Base-by-base conservation (phyloP, 2,888 invertebrate genomes). In the Yponomeuta cagnagella region DNA sequence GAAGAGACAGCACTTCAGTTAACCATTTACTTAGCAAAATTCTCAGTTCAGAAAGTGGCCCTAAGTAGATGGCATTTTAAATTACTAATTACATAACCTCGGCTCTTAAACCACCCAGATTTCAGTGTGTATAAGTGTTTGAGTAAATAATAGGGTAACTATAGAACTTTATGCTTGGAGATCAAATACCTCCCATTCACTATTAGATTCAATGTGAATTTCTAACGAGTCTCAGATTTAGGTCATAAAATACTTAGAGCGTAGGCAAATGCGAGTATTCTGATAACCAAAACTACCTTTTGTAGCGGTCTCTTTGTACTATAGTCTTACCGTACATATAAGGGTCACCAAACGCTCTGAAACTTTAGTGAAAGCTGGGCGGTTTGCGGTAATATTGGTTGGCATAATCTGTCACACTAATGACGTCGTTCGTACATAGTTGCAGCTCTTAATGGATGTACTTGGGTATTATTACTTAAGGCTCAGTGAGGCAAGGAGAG, bases 381-480 rank as follows among this genome's bases (percentile, higher is more conserved):
- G 52, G 15, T 15, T 58, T 58, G 52, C 15, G 52, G 52, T 58
- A 12, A 58, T 58, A 58, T 58, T 58, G 52, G 52, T 58, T 58
- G 52, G 52, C 52, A 58, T 58, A 58, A 58, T 58, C 52, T 58
- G 52, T 58, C 52, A 12, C 52, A 58, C 52, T 58, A 58, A 58
- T 58, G 52, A 58, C 52, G 52, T 58, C 52, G 52, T 15, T 58
- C 15, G 15, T 58, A 58, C 52, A 58, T 58, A 12, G 15, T 12
- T 58, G 52, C 52, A 58, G 52, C 52, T 15, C 52, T 15, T 15
- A 15, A 58, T 58, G 52, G 52, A 43, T 43, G 52, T 15, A 58
- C 52, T 58, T 58, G 52, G 52, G 15, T 15, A 58, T 58, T 58
- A 58, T 58, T 58, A 15, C 15, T 58, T 15, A 43, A 43, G 43